phyloP scores from a whole-genome alignment of 2,113 vertebrate genomes.

The Dicentrarchus labrax region DNA sequence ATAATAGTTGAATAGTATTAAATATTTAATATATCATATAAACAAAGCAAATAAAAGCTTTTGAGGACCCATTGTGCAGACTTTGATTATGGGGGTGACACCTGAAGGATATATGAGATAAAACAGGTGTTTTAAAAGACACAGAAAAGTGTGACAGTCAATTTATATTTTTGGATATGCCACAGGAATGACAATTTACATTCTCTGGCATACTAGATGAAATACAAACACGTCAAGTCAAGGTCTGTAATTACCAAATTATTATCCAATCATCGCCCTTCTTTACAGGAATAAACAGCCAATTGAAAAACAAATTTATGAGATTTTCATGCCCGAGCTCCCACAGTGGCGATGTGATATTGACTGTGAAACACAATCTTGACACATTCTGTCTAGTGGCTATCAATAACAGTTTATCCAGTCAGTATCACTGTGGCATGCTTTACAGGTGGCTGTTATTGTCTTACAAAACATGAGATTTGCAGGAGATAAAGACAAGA shows the following conservation, averaged over 20 bases:
- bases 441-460: slow-evolving; percentile 45
- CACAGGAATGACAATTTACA: slow-evolving; percentile 27
- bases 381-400: slow-evolving; percentile 48
- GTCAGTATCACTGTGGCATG: neutral
- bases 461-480: slow-evolving; percentile 18
- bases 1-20: neutral
- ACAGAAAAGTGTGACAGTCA: slow-evolving; percentile 38
- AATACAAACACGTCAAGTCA: slow-evolving; percentile 54
- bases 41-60: slow-evolving; percentile 9
- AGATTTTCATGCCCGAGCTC: slow-evolving; percentile 58
- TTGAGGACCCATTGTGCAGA: neutral
- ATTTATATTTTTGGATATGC: slow-evolving; percentile 22
- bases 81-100: neutral
- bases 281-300: slow-evolving; percentile 51
- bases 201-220: slow-evolving; percentile 26
- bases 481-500: slow-evolving; percentile 12
- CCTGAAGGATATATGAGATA: slow-evolving; percentile 13
- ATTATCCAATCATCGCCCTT: slow-evolving; percentile 58
- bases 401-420: slow-evolving; percentile 61
- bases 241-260: slow-evolving; percentile 56
- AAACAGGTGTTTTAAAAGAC: slow-evolving; percentile 23
- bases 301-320: slow-evolving; percentile 62
- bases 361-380: slow-evolving; percentile 65
- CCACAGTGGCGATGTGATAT: slow-evolving; percentile 44
- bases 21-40: slow-evolving; percentile 8